A percentile compares a stretch with the other conserved stretches of the same genome.
Conservation (phyloP, 2,888 invertebrate genomes). For the Hydriomena furcata region DNA sequence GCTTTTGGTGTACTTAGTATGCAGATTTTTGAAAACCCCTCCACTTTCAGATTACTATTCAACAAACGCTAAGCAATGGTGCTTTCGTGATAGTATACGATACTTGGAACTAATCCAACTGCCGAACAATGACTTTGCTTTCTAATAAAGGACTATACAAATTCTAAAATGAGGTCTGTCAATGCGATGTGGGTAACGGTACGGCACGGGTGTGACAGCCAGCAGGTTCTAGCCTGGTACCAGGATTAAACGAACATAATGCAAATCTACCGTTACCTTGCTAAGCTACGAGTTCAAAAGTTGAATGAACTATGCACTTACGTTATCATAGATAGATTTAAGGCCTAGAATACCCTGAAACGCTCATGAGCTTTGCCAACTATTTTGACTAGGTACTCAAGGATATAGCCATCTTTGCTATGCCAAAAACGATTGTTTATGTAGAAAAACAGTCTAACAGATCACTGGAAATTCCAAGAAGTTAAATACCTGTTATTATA, state of each 20-base stretch:
- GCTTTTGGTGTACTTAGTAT: no score
- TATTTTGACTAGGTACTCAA: no score
- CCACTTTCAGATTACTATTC: constrained; percentile 25
- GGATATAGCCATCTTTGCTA: no score
- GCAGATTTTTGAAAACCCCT: not conserved
- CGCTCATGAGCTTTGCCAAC: no score
- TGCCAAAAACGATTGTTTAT: no score
- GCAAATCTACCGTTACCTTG: constrained; percentile 39
- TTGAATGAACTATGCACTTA: constrained; percentile 50
- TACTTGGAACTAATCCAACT: constrained; percentile 46
- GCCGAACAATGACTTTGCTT: constrained; percentile 39
- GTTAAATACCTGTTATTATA: no score
- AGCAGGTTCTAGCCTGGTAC: constrained; percentile 40
- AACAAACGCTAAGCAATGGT: constrained; percentile 18
- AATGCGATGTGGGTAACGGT: constrained; percentile 42
- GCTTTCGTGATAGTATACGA: constrained; percentile 42
- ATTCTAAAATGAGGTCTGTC: constrained; percentile 35
- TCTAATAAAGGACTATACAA: constrained; percentile 37
- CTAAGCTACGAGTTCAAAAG: constrained; percentile 43
- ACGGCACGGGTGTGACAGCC: constrained; percentile 34
- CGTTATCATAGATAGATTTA: not conserved
- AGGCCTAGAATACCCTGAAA: no score
- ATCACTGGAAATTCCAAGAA: no score
- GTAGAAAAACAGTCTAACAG: no score
- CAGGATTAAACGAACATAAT: constrained; percentile 40